Base-by-base conservation (phyloP, 2,888 invertebrate species). In the Xanthia icteritia region DNA sequence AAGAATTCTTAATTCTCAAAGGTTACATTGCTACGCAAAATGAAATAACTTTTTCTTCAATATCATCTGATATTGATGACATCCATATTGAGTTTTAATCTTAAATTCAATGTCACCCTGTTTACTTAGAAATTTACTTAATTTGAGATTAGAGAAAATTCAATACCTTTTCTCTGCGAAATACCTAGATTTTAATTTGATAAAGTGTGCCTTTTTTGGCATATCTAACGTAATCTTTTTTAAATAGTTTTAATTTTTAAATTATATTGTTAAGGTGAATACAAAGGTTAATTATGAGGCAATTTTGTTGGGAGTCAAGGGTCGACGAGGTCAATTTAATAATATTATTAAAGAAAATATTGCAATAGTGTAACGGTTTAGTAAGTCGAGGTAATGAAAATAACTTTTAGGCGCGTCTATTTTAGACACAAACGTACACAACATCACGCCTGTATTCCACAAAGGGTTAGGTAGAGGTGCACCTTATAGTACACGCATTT, bases 131-230 rank as follows among this genome's bases (percentile, higher is more conserved):
- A 58, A 71, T 51, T 76, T 36, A 36, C 9, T 11, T 65, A 31
- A 73, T 65, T 51, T 66, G 2, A 51, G n/a, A 42, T 17, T 48
- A 2, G 8, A 42, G 61, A 73, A 68, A 17, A 63, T 54, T 45
- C 15, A 65, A 69, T 51, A 36, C 45, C 0, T 58, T 36, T 77
- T 82, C 20, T 27, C 1, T 42, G 15, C 17, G 36, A 63, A 68
- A 61, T 64, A 31, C 8, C 9, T n/a, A 72, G 68, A 81, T 81
- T 81, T 81, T 68, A 64, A 69, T 68, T 68, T 60, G 68, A 72
- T 81, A 77, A 76, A 67, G 42, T 54, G 56, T 27, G 27, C 36
- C 8, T 48, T 65, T 73, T 65, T 5, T 42, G 42, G 27, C 17
- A 13, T 51, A 36, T 51, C 9, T 23, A 42, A 64, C n/a, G 39